Conservation (phyloP, 1,140 invertebrate genomes). For the Pteromalus puparum region DNA sequence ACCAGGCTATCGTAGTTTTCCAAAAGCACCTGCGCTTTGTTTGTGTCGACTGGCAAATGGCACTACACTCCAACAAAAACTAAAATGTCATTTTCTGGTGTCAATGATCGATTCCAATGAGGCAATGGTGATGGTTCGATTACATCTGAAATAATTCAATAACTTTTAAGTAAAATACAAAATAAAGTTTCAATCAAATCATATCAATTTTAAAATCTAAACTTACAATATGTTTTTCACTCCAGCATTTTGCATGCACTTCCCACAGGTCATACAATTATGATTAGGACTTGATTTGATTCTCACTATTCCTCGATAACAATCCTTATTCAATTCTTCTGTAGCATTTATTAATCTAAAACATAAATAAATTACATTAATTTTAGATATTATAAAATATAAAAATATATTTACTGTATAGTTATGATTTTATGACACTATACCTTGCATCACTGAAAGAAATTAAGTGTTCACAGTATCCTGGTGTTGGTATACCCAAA, state of each 20-base stretch:
- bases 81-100: no score
- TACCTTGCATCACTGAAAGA: conserved; percentile 84
- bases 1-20: no score
- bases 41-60: no score
- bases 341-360: conserved; percentile 75
- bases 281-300: conserved; percentile 68
- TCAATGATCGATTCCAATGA: no score
- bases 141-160: no score
- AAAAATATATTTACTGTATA: neutral
- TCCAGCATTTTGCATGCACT: conserved; percentile 45
- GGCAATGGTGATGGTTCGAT: no score
- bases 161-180: no score
- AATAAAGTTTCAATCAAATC: no score
- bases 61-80: no score
- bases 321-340: conserved; percentile 71
- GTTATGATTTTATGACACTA: neutral
- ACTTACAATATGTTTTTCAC: conserved; percentile 50
- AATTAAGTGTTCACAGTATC: conserved; percentile 92
- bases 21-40: no score
- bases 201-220: neutral
- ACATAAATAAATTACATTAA: conserved; percentile 33
- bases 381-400: neutral
- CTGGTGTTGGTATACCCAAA: conserved; percentile 90
- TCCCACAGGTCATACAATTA: conserved; percentile 77
- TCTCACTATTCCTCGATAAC: conserved; percentile 76